Evolutionary conservation across 2,888 invertebrate genomes (phyloP).

Genomic region (Drosophila nr. medialis): DNA sequence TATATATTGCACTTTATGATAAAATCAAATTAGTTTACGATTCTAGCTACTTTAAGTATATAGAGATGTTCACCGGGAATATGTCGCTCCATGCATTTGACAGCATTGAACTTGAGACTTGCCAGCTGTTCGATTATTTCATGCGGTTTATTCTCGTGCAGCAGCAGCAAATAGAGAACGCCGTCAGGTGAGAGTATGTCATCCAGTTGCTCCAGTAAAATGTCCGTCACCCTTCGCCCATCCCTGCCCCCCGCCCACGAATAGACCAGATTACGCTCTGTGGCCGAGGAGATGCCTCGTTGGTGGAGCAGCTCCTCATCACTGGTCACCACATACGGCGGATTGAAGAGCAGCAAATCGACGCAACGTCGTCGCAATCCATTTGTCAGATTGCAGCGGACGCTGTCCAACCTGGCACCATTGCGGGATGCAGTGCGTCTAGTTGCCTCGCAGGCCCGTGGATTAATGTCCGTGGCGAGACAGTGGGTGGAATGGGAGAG

Average conservation of each 20-base stretch:
- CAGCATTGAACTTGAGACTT: constrained; percentile 86
- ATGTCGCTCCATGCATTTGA: constrained; percentile 89
- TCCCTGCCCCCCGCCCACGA: constrained; percentile 92
- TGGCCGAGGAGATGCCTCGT: constrained; percentile 15
- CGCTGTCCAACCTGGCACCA: constrained; percentile 87
- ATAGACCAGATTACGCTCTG: constrained; percentile 56
- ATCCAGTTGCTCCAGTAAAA: constrained; percentile 89
- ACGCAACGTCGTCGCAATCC: constrained; percentile 87
- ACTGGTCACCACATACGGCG: constrained; percentile 98
- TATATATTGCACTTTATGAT: constrained; percentile 24
- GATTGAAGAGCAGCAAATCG: constrained; percentile 97
- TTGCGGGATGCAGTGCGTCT: constrained; percentile 90
- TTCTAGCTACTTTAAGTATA: constrained; percentile 89
- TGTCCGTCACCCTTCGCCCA: constrained; percentile 91
- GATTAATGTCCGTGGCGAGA: constrained; percentile 93
- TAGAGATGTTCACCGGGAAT: constrained; percentile 95
- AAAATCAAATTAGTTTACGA: constrained; percentile 13
- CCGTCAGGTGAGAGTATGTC: constrained; percentile 90
- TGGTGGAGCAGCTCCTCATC: constrained; percentile 87
- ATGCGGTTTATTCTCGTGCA: constrained; percentile 94
- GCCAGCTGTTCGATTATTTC: constrained; percentile 88
- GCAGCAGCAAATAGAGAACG: constrained; percentile 93
- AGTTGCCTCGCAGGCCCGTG: constrained; percentile 89
- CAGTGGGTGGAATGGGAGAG: constrained; percentile 83
- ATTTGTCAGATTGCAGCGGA: constrained; percentile 88